phyloP scores from a whole-genome alignment of 1,140 invertebrate genomes.

The Aphidius gifuensis region DNA sequence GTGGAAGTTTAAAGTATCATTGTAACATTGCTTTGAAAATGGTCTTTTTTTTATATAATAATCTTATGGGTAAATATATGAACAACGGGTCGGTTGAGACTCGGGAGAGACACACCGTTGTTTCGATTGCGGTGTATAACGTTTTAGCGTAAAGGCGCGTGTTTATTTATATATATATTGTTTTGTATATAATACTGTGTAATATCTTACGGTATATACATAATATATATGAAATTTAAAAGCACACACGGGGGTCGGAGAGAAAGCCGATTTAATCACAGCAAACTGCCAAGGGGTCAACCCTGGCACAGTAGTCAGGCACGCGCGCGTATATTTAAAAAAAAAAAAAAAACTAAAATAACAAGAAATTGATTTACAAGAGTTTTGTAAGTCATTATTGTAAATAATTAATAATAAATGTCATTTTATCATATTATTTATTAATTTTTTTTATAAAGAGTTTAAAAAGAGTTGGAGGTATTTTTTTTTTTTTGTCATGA shows the following conservation, averaged over 20 bases:
- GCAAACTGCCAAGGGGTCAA: constrained; percentile 7
- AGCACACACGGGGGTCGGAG: constrained; percentile 2
- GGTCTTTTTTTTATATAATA: too few relatives aligned
- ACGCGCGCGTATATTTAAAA: not conserved
- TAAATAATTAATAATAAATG: too few relatives aligned
- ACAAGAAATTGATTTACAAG: not conserved
- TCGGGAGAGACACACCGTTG: not conserved
- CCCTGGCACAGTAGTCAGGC: constrained; percentile 2
- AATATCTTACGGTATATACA: not conserved
- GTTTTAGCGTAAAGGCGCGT: constrained; percentile 9
- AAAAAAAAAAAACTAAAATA: constrained; percentile 5
- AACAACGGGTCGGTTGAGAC: too few relatives aligned
- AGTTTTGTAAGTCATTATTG: too few relatives aligned
- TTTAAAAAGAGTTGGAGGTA: too few relatives aligned
- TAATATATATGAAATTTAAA: constrained; percentile 2
- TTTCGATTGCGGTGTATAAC: not conserved
- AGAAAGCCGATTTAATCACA: constrained; percentile 19
- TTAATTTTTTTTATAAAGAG: too few relatives aligned
- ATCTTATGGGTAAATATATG: too few relatives aligned
- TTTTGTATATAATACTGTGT: too few relatives aligned
- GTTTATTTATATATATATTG: not conserved
- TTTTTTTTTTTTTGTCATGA: too few relatives aligned
- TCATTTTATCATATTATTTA: too few relatives aligned
- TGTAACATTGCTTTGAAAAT: too few relatives aligned
- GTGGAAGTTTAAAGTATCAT: too few relatives aligned